phyloP scores from a whole-genome alignment of 92 coral and sea anemone genomes.

The Chrysogorgia sp. region DNA sequence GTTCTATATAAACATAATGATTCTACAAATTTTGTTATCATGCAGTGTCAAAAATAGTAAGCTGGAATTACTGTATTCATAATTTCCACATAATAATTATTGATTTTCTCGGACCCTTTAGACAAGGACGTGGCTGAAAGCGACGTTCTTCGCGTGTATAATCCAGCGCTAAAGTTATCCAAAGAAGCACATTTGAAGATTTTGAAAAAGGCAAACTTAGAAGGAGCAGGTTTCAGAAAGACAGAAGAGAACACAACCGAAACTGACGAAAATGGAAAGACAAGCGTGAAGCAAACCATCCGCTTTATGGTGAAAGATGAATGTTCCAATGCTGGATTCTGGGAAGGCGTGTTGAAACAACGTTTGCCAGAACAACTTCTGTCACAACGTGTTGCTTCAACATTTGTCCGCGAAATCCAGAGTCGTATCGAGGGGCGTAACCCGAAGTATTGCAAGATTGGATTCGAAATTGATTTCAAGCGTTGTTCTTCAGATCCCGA shows the following conservation, averaged over 20 bases:
- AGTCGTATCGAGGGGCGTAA: background rate
- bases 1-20: too few relatives aligned
- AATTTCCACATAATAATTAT: too few relatives aligned
- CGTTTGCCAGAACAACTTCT: background rate
- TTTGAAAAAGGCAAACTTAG: background rate
- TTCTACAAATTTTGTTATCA: too few relatives aligned
- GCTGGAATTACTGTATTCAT: too few relatives aligned
- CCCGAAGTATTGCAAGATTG: background rate
- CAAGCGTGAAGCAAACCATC: background rate
- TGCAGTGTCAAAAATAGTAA: too few relatives aligned
- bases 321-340: background rate
- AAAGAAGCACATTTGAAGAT: background rate
- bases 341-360: background rate
- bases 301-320: background rate
- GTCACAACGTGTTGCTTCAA: background rate
- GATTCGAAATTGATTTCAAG: background rate
- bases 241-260: background rate
- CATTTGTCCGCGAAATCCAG: background rate
- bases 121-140: background rate
- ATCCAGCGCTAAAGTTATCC: background rate
- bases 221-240: background rate
- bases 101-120: too few relatives aligned
- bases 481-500: background rate
- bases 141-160: background rate
- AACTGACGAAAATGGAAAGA: slow-evolving; percentile 5